Evolutionary conservation across 1,140 invertebrate species (phyloP).

Genomic region (Drosophila pruinosa): DNA sequence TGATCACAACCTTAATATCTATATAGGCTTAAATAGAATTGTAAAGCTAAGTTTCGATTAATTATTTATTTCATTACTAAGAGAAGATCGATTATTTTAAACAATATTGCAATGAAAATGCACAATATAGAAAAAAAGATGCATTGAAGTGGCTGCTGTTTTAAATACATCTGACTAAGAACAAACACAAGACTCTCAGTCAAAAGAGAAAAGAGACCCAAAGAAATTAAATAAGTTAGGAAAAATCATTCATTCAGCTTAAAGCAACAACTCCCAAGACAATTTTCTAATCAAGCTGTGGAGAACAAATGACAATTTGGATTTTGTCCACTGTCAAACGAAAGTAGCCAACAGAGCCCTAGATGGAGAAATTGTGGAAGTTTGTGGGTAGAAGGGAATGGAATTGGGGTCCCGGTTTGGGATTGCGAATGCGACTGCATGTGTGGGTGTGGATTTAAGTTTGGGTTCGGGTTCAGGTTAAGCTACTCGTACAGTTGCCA

Average conservation of each 20-base stretch:
- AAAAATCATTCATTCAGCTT: slow-evolving; percentile 22
- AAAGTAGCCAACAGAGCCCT: slow-evolving; percentile 24
- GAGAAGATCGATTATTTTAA: no score
- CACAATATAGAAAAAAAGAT: no score
- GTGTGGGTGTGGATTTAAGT: background rate
- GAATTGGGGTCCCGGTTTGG: background rate
- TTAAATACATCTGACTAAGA: background rate
- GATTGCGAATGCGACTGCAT: background rate
- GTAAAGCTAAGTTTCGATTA: no score
- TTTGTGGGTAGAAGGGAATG: background rate
- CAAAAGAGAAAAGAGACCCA: background rate
- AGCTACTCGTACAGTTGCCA: slow-evolving; percentile 12
- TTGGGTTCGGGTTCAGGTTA: slow-evolving; percentile 17
- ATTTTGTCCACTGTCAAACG: slow-evolving; percentile 40
- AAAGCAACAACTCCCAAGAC: slow-evolving; percentile 33
- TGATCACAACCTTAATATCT: no score
- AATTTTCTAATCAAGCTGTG: slow-evolving; percentile 49
- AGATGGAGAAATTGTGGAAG: slow-evolving; percentile 13
- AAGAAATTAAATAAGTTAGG: background rate
- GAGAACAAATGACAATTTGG: slow-evolving; percentile 39
- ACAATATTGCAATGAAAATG: no score
- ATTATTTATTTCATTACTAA: no score
- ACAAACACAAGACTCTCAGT: background rate
- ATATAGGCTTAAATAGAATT: no score
- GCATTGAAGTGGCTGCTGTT: background rate